Base-by-base conservation (phyloP, 2,888 invertebrate species). In the Andrena chrysosceles region DNA sequence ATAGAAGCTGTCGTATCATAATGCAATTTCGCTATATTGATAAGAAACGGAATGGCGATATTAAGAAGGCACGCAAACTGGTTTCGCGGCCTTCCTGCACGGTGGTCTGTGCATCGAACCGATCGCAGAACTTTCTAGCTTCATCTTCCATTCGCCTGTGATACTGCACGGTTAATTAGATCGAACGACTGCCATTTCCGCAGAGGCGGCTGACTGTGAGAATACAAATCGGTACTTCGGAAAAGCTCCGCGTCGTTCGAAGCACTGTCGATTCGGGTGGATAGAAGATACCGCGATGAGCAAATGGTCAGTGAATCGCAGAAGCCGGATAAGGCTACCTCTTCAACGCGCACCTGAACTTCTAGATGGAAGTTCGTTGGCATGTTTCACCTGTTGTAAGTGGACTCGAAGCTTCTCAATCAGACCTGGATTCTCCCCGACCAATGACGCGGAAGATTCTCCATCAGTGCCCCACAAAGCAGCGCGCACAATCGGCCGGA, bases 41-140 rank as follows among this genome's bases (percentile, higher is more conserved):
- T 82, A 82, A 82, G 71, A 52, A 35, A 48, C 16, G 16, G 10
- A 31, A 54, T 48, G 26, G 23, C 54, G 72, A 59, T 52, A 52
- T 42, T 52, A 59, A 35, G 74, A 33, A 52, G 29, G 62, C 59
- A 60, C 60, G 67, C 66, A 54, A 82, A 81, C 75, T 56, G 80
- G 81, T 67, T 68, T 33, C 35, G 29, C 10, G 42, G 56, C 10
- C 26, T 52, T 23, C 62, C 63, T 52, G 48, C 20, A 54, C 10
- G n/a, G 10, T 8, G 54, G 76, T 31, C 13, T 10, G 54, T 54
- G 60, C 62, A 31, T 83, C 77, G 33, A 66, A 63, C 42, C 16
- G 68, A 70, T 64, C 69, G 69, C 64, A 70, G 70, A 70, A 85
- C 85, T 85, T 85, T 84, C 60, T 48, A n/a, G 35, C 67, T 72